Evolutionary conservation across 2,113 vertebrate genomes (phyloP).

Genomic region (Cromileptes altivelis): DNA sequence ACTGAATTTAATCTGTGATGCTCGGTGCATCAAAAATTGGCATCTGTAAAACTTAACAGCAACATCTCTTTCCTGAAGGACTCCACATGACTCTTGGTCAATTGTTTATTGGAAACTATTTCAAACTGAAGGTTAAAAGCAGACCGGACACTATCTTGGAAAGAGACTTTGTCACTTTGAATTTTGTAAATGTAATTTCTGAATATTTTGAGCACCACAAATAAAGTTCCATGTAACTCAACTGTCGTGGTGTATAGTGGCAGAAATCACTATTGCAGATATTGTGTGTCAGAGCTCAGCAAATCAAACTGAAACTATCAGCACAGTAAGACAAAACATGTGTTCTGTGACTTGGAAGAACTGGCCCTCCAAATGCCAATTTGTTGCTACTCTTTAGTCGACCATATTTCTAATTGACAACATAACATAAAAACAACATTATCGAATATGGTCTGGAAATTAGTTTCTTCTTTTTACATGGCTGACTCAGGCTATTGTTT

Average conservation of each 20-base stretch:
- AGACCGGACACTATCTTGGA: background rate
- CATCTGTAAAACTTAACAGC: background rate
- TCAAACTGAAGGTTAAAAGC: background rate
- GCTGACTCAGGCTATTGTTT: constrained; percentile 35
- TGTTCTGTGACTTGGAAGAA: background rate
- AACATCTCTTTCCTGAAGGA: background rate
- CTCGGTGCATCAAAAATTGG: background rate
- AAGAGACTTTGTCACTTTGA: background rate
- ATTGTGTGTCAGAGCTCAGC: background rate
- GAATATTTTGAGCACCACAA: constrained; percentile 9
- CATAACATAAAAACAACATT: background rate
- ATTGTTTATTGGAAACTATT: background rate
- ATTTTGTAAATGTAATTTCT: background rate
- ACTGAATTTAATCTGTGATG: background rate
- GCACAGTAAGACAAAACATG: background rate
- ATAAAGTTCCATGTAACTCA: background rate
- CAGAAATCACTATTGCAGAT: background rate
- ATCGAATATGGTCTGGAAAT: constrained; percentile 31
- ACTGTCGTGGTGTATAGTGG: background rate
- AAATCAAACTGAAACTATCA: constrained; percentile 9
- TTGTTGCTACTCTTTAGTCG: background rate
- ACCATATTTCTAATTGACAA: constrained; percentile 16
- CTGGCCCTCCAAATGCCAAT: background rate
- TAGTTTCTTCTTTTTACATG: constrained; percentile 27
- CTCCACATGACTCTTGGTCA: background rate